A percentile compares a stretch with the other conserved stretches of the same genome.
Conservation (phyloP, 2,888 invertebrate species). For the Acleris emargana region DNA sequence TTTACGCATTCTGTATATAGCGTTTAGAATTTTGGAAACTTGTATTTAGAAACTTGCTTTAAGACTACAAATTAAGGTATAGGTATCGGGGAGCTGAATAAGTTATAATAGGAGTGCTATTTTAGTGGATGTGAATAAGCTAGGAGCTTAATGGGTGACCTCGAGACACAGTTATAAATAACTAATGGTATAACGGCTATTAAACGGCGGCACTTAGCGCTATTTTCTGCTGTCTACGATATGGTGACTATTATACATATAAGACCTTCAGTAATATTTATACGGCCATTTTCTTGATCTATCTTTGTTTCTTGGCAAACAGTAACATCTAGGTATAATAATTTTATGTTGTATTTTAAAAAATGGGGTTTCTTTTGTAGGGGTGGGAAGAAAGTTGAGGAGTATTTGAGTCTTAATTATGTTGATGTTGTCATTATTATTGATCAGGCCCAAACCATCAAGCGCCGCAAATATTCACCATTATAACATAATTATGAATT, state of each 20-base stretch:
- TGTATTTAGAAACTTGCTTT: neutral
- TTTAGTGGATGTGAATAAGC: constrained; percentile 16
- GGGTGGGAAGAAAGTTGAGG: no score
- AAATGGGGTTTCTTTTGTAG: no score
- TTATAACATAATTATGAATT: no score
- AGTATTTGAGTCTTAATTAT: no score
- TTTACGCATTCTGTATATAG: constrained; percentile 41
- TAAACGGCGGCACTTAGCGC: constrained; percentile 23
- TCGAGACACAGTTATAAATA: constrained; percentile 24
- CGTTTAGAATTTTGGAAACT: constrained; percentile 27
- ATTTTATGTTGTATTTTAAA: no score
- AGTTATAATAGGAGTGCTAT: constrained; percentile 13
- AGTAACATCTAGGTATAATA: no score
- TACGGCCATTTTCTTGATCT: no score
- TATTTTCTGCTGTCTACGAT: constrained; percentile 12
- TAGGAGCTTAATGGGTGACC: constrained; percentile 22
- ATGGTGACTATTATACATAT: neutral
- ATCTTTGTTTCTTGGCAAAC: no score
- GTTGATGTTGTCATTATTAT: no score
- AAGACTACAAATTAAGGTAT: neutral
- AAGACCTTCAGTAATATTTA: no score
- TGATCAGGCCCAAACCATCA: no score
- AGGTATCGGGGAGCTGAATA: neutral
- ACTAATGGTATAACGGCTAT: constrained; percentile 23
- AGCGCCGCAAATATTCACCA: no score